Base-by-base conservation (phyloP, 2,888 invertebrate genomes). In the Cheilosia scutellata region DNA sequence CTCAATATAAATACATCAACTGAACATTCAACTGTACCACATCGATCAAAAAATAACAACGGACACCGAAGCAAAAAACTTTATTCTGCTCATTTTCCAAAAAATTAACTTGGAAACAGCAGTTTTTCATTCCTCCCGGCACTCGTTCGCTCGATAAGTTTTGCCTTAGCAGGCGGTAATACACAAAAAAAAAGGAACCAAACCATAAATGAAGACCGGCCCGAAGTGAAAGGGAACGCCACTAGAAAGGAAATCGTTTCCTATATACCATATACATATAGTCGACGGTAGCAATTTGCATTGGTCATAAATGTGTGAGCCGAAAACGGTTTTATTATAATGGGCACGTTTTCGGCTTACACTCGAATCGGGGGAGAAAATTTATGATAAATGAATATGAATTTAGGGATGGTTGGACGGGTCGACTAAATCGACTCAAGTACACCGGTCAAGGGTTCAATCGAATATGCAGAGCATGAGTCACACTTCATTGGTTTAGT, bases 21-120 rank as follows among this genome's bases (percentile, higher is more conserved):
- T 40, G 77, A 83, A 83, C 63, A 72, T 72, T 62, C 72, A 68
- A 44, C 72, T 79, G 75, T 60, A 49, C 37, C 76, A 47, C 84
- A 80, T 80, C 75, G 84, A 86, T 86, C 80, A 84, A 75, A 84
- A 68, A 70, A 71, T 68, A 83, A 83, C 71, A 82, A 77, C 82
- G 65, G 47, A 42, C 16, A 47, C 42, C 29, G 27, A 29, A 68
- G 44, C 44, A 20, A 60, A 70, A 65, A 84, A 80, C 80, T 86
- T 80, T 80, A 71, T 80, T 80, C 65, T 60, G 75, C 84, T 86
- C 80, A 86, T 86, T 86, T 86, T 86, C 84, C 80, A 80, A 80
- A 86, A 80, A 86, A 86, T 76, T 80, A 79, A 80, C 76, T 86
- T 80, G 66, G 80, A 76, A 86, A 80, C 80, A 86, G 75, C 84